Evolutionary conservation across 2,797 vertebrate species (phyloP).

Genomic region (Coccyzus lansbergi): DNA sequence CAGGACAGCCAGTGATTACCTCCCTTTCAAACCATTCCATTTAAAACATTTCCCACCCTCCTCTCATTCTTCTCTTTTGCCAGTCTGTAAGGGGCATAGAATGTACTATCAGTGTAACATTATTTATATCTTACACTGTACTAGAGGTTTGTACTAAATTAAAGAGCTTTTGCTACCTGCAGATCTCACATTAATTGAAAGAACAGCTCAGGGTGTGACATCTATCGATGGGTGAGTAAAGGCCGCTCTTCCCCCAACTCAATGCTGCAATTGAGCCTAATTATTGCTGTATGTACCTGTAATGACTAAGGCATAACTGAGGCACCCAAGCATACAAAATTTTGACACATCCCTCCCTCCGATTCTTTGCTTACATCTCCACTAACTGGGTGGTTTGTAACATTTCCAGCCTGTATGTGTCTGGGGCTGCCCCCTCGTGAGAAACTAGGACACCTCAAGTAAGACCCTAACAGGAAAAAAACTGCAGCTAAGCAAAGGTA

Average conservation of each 20-base stretch:
- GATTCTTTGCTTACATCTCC: background rate
- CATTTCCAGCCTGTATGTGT: background rate
- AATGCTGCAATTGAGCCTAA: background rate
- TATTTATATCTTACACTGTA: background rate
- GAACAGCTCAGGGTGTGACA: background rate
- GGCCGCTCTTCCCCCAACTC: background rate
- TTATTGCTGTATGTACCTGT: background rate
- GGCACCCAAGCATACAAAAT: background rate
- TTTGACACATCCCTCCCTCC: rapidly evolving
- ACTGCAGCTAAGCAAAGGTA: background rate
- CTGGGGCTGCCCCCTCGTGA: background rate
- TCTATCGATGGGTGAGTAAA: background rate
- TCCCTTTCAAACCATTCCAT: background rate
- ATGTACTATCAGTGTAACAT: background rate
- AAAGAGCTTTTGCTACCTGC: background rate
- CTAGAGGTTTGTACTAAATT: background rate
- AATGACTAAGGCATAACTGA: background rate
- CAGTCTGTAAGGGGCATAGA: background rate
- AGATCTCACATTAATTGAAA: background rate
- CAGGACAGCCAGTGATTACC: background rate
- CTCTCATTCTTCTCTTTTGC: background rate
- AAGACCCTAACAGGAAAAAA: background rate
- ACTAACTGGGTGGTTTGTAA: background rate
- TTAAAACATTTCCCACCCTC: background rate
- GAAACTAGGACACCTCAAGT: background rate